A percentile compares a stretch with the other conserved stretches of the same genome.
These are phyloP conservation scores for Pteruthius melanotis DNA, from an alignment of 2,113 vertebrate genomes.

Conservation along the genomic window DNA sequence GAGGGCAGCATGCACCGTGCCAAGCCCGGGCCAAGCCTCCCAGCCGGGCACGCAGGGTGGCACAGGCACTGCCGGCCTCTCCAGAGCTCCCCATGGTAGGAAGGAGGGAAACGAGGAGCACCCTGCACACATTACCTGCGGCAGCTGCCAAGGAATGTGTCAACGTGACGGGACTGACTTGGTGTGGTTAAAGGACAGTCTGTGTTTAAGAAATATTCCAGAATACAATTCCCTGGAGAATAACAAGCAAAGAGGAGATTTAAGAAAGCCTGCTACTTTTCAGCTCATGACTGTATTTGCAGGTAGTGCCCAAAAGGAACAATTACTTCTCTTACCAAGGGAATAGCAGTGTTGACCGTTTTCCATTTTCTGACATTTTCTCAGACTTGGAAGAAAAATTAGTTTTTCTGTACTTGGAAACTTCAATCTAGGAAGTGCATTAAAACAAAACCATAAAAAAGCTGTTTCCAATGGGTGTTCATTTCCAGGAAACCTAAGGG, in stretches of 20 bases:
- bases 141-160: not conserved
- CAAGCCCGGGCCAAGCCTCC: fast-evolving
- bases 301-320: constrained; percentile 27
- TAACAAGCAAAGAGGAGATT: not conserved
- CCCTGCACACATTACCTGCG: not conserved
- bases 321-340: not conserved
- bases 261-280: constrained; percentile 8
- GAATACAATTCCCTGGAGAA: not conserved
- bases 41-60: fast-evolving
- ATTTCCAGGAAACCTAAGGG: not conserved
- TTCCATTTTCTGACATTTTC: not conserved
- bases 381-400: not conserved
- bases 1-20: fast-evolving
- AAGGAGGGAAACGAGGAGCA: not conserved
- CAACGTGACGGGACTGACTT: fast-evolving
- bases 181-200: not conserved
- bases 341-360: not conserved
- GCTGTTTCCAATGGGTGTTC: not conserved
- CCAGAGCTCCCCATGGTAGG: not conserved
- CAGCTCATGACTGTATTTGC: constrained; percentile 6
- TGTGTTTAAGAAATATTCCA: not conserved
- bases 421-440: not conserved
- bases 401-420: constrained; percentile 22
- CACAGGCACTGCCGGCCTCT: fast-evolving
- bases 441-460: not conserved